A percentile compares a stretch with the other conserved stretches of the same genome.
phyloP scores from a whole-genome alignment of 2,797 vertebrate genomes.

The Astyanax mexicanus region DNA sequence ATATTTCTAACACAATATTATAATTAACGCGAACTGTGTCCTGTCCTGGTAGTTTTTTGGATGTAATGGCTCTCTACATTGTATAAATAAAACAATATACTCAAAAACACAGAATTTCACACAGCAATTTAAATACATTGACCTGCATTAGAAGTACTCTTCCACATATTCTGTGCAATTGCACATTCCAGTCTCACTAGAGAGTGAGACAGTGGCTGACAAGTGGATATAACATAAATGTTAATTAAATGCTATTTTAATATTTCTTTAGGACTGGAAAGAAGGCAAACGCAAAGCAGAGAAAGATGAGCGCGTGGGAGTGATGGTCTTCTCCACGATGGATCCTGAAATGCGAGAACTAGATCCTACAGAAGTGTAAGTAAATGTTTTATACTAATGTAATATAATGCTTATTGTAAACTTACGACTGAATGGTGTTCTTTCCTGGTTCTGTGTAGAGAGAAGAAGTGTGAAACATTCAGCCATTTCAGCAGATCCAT shows the following conservation, averaged over 20 bases:
- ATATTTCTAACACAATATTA: too few species aligned
- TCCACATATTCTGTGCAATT: too few species aligned
- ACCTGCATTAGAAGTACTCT: too few species aligned
- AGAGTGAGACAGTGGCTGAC: too few species aligned
- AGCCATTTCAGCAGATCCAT: conserved; percentile 89
- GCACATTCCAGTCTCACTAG: too few species aligned
- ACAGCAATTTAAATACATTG: too few species aligned
- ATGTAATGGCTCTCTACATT: too few species aligned
- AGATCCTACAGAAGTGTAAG: conserved; percentile 85
- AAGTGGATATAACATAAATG: neutral
- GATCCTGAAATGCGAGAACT: conserved; percentile 87
- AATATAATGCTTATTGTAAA: neutral
- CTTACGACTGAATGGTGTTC: neutral
- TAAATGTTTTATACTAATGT: conserved; percentile 11
- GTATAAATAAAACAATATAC: too few species aligned
- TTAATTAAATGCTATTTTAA: neutral
- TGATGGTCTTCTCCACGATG: conserved; percentile 87
- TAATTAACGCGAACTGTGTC: too few species aligned
- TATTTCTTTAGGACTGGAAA: conserved; percentile 87
- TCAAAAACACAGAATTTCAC: too few species aligned
- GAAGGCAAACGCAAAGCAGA: conserved; percentile 89
- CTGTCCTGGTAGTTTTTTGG: too few species aligned
- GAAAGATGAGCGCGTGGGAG: conserved; percentile 87
- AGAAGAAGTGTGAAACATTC: conserved; percentile 87
- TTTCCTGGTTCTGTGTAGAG: conserved; percentile 69